Evolutionary conservation across 2,797 vertebrate species (phyloP).

Genomic region (Xerus rutilus): DNA sequence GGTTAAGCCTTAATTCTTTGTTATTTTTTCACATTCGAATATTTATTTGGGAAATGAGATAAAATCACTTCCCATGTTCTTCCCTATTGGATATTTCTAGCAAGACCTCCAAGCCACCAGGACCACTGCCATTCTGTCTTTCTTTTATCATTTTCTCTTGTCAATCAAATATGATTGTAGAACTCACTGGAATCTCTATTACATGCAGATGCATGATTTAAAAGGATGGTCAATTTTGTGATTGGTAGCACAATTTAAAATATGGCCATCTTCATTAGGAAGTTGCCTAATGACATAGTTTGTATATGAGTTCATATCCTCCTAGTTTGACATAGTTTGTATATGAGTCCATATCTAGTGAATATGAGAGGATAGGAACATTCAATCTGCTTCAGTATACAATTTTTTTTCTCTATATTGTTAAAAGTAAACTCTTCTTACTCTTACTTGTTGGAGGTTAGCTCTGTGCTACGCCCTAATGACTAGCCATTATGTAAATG

Average conservation of each 20-base stretch:
- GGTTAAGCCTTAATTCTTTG: not conserved
- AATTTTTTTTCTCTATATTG: not conserved
- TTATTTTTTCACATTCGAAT: not conserved
- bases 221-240: not conserved
- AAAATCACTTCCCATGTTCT: not conserved
- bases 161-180: not conserved
- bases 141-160: not conserved
- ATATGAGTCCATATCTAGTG: not conserved
- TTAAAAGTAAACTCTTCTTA: not conserved
- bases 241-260: not conserved
- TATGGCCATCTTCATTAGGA: not conserved
- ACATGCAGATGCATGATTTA: not conserved
- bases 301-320: not conserved
- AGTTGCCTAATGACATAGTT: not conserved
- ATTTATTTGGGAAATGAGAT: constrained; percentile 30
- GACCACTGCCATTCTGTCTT: not conserved
- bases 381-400: not conserved
- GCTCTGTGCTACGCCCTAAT: no score
- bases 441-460: not conserved
- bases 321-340: not conserved
- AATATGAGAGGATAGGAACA: not conserved
- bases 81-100: not conserved
- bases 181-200: not conserved
- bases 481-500: no score
- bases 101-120: not conserved